A percentile compares a stretch with the other conserved stretches of the same genome.
phyloP scores from a whole-genome alignment of 2,797 vertebrate species.

The Manis javanica region DNA sequence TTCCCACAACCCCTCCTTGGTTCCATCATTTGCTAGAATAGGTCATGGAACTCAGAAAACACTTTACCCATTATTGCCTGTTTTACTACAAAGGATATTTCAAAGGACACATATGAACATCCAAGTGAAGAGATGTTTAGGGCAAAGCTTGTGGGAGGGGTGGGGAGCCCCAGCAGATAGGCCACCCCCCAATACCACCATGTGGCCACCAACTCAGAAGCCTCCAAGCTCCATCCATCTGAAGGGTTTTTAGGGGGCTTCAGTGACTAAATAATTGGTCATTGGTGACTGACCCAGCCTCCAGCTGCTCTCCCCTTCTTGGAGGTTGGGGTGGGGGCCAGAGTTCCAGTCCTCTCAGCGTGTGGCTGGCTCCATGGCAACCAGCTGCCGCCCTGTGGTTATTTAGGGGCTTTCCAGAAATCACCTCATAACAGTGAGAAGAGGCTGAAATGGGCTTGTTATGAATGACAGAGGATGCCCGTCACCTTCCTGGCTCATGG shows the following conservation, averaged over 20 bases:
- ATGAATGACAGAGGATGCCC: not conserved
- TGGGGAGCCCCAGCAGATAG: not conserved
- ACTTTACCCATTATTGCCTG: not conserved
- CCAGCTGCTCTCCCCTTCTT: not conserved
- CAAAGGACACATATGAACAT: not conserved
- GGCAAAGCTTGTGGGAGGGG: not conserved
- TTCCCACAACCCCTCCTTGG: too few relatives aligned
- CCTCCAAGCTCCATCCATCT: not conserved
- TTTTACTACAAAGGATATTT: not conserved
- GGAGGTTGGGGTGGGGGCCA: not conserved
- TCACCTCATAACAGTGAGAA: not conserved
- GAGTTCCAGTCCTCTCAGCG: not conserved
- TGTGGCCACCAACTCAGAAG: not conserved
- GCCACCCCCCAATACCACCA: not conserved
- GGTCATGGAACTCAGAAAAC: not conserved
- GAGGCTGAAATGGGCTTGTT: not conserved
- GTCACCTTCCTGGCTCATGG: not conserved
- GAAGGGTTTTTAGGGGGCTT: accelerated
- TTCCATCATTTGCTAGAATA: not conserved
- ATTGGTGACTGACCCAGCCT: not conserved
- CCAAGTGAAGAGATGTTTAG: not conserved
- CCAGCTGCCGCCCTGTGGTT: not conserved
- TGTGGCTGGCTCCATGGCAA: too few relatives aligned
- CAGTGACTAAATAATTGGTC: not conserved
- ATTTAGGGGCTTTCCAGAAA: not conserved